These are phyloP conservation scores for Agriopis aurantiaria DNA, from an alignment of 2,888 invertebrate species.

Conservation along the genomic window DNA sequence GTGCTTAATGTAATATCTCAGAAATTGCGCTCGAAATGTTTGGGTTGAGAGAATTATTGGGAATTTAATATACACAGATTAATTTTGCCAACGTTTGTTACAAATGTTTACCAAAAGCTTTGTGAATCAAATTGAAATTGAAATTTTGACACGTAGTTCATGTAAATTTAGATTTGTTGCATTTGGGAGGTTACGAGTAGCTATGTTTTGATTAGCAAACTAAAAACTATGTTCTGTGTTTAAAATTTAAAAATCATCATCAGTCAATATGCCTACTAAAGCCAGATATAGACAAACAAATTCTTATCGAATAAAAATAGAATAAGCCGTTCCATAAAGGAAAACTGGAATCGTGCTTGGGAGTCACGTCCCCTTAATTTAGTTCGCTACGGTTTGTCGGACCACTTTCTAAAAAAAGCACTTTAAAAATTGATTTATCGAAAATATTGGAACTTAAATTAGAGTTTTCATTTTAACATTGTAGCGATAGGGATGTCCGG, in stretches of 20 bases:
- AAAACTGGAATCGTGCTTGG: slow-evolving; percentile 60
- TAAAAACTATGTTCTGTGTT: not conserved
- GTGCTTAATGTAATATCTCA: slow-evolving; percentile 19
- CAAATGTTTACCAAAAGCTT: slow-evolving; percentile 22
- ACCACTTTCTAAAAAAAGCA: slow-evolving; percentile 59
- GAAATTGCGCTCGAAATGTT: slow-evolving; percentile 23
- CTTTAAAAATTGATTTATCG: slow-evolving; percentile 46
- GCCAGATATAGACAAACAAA: slow-evolving; percentile 37
- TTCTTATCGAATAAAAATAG: slow-evolving; percentile 53
- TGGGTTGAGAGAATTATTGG: slow-evolving; percentile 24
- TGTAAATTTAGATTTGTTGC: not conserved
- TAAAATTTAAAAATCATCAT: slow-evolving; percentile 7
- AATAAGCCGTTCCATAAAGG: slow-evolving; percentile 39
- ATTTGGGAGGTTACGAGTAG: too few relatives aligned
- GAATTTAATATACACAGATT: slow-evolving; percentile 24
- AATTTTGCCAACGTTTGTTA: slow-evolving; percentile 16
- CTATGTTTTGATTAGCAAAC: not conserved
- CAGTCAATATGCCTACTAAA: slow-evolving; percentile 15
- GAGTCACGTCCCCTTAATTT: slow-evolving; percentile 70
- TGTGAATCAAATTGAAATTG: not conserved
- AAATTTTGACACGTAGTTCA: slow-evolving; percentile 5
- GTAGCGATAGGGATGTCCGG: slow-evolving; percentile 17
- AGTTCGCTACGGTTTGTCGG: slow-evolving; percentile 63
- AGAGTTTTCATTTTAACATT: slow-evolving; percentile 33
- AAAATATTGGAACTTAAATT: slow-evolving; percentile 43